Percentiles rank a stretch among this genome's conserved stretches.
Evolutionary conservation across 2,888 invertebrate genomes (phyloP).

Genomic region (Drosophila suboccidentalis): DNA sequence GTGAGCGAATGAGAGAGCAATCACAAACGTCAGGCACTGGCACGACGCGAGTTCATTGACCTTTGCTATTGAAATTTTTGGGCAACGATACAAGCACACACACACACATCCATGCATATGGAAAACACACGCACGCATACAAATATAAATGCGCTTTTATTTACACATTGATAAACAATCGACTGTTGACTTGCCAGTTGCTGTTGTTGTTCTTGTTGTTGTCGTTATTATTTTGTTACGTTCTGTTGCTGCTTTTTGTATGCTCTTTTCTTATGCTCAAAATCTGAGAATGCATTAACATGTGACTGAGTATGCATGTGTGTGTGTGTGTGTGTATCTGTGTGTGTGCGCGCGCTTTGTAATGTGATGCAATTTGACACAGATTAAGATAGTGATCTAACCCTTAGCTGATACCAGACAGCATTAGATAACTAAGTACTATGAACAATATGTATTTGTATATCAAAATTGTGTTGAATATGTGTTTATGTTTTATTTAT

Average conservation of each 20-base stretch:
- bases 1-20: constrained; percentile 33
- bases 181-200: constrained; percentile 56
- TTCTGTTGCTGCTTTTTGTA: constrained; percentile 3
- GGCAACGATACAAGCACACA: constrained; percentile 58
- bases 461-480: too few species aligned
- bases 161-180: constrained; percentile 79
- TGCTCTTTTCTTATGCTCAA: constrained; percentile 17
- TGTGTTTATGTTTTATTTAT: neutral
- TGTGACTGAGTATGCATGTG: neutral
- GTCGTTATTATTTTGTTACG: constrained; percentile 31
- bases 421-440: neutral
- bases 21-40: constrained; percentile 48
- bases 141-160: constrained; percentile 54
- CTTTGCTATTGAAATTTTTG: constrained; percentile 84
- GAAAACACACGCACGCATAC: constrained; percentile 25
- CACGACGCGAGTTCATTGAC: constrained; percentile 79
- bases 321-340: constrained; percentile 13
- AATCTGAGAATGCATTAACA: constrained; percentile 15
- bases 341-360: constrained; percentile 12
- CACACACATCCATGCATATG: constrained; percentile 26
- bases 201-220: constrained; percentile 39
- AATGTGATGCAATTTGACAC: constrained; percentile 62
- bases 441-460: too few species aligned
- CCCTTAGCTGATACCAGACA: constrained; percentile 31
- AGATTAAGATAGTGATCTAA: constrained; percentile 57